Evolutionary conservation across 2,797 vertebrate genomes (phyloP).

Genomic region (Acomys russatus): DNA sequence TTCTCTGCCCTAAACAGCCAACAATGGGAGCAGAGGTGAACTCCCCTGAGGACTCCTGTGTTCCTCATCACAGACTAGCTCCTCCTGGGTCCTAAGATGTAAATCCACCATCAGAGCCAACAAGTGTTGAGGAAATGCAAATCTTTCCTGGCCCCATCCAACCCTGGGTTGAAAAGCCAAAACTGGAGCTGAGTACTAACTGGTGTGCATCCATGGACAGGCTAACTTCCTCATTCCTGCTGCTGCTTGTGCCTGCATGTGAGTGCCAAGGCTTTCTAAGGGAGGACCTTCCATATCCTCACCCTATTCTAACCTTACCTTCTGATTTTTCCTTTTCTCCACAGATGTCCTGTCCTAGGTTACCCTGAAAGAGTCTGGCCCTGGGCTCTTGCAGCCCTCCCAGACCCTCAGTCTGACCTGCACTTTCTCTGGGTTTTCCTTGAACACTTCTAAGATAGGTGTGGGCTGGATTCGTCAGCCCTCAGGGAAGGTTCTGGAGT

Average conservation of each 20-base stretch:
- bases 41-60: fast-evolving
- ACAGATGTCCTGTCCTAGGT: neutral
- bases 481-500: neutral
- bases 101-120: neutral
- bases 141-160: neutral
- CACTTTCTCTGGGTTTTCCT: constrained; percentile 24
- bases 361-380: neutral
- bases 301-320: neutral
- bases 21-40: neutral
- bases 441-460: fast-evolving
- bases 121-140: neutral
- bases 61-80: too few relatives aligned
- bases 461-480: neutral
- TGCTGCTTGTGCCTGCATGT: neutral
- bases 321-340: neutral
- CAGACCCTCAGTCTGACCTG: neutral
- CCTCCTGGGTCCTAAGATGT: too few relatives aligned
- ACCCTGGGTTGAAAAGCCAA: neutral
- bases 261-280: neutral
- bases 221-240: neutral
- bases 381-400: neutral
- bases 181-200: neutral
- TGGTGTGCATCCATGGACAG: neutral
- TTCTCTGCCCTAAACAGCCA: too few relatives aligned
- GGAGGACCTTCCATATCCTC: fast-evolving